Evolutionary conservation across 2,113 vertebrate genomes (phyloP).

Genomic region (Tachycineta bicolor): DNA sequence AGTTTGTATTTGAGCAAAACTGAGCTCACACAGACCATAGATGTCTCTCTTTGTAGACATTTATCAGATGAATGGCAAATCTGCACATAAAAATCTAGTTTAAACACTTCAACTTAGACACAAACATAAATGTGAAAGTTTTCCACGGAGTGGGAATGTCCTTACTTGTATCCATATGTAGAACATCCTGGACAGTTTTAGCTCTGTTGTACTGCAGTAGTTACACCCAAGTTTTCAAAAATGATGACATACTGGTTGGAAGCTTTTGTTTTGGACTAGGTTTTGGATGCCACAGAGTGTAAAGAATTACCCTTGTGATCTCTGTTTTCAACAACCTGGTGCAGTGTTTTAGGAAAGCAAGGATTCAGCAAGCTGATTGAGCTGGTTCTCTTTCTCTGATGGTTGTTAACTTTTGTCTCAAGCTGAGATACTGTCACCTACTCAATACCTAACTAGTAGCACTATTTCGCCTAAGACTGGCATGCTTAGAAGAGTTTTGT

Average conservation of each 20-base stretch:
- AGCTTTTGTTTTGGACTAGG: not conserved
- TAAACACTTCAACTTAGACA: not conserved
- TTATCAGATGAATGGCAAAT: not conserved
- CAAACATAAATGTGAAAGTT: not conserved
- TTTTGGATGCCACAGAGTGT: not conserved
- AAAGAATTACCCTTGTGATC: not conserved
- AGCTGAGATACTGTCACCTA: not conserved
- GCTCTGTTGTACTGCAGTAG: not conserved
- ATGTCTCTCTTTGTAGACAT: not conserved
- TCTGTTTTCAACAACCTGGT: not conserved
- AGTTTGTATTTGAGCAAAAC: not conserved
- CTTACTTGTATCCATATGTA: not conserved
- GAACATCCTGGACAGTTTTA: not conserved
- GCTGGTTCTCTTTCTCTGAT: not conserved
- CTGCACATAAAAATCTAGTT: not conserved
- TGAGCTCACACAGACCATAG: not conserved
- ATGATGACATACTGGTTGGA: not conserved
- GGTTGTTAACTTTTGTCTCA: not conserved
- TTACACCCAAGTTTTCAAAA: not conserved
- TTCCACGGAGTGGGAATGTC: not conserved
- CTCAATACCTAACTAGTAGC: not conserved
- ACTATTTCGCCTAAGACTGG: not conserved
- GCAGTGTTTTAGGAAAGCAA: not conserved
- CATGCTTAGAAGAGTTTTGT: not conserved
- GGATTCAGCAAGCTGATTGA: not conserved